Evolutionary conservation across 1,140 invertebrate genomes (phyloP).

Genomic region (Zaprionus ghesquierei): DNA sequence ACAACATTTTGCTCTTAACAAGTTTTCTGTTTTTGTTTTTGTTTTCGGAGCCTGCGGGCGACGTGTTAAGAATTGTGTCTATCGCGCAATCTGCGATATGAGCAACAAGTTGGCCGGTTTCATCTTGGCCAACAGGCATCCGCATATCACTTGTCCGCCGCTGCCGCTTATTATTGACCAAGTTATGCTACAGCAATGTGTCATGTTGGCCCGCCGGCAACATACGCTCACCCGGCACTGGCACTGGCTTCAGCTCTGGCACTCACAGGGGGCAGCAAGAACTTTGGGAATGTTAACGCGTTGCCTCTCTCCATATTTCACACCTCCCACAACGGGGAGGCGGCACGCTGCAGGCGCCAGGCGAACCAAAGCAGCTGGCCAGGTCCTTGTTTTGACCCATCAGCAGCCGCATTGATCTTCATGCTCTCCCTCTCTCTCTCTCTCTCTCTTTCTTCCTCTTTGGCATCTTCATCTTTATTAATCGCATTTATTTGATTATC

Average conservation of each 20-base stretch:
- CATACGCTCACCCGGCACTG: neutral
- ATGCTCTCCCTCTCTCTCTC: neutral
- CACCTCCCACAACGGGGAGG: slow-evolving; percentile 71
- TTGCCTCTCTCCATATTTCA: slow-evolving; percentile 48
- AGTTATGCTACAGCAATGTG: slow-evolving; percentile 71
- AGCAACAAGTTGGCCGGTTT: slow-evolving; percentile 44
- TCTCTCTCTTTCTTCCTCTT: neutral
- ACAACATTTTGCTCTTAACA: slow-evolving; percentile 79
- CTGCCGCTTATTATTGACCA: slow-evolving; percentile 60
- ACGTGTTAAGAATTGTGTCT: slow-evolving; percentile 72
- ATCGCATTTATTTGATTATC: slow-evolving; percentile 80
- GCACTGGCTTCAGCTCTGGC: neutral
- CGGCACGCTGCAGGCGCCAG: slow-evolving; percentile 69
- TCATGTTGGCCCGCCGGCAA: slow-evolving; percentile 59
- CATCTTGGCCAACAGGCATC: slow-evolving; percentile 47
- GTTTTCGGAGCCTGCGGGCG: slow-evolving; percentile 33
- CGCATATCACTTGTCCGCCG: slow-evolving; percentile 34
- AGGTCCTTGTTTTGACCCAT: slow-evolving; percentile 35
- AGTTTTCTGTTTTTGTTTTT: slow-evolving; percentile 33
- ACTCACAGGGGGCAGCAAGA: slow-evolving; percentile 21
- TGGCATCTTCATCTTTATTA: slow-evolving; percentile 77
- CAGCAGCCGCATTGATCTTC: slow-evolving; percentile 44
- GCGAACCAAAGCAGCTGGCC: slow-evolving; percentile 55
- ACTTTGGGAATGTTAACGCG: slow-evolving; percentile 36
- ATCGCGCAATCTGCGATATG: slow-evolving; percentile 43